Base-by-base conservation (phyloP, 1,140 invertebrate genomes). In the Drosophila littoralis region DNA sequence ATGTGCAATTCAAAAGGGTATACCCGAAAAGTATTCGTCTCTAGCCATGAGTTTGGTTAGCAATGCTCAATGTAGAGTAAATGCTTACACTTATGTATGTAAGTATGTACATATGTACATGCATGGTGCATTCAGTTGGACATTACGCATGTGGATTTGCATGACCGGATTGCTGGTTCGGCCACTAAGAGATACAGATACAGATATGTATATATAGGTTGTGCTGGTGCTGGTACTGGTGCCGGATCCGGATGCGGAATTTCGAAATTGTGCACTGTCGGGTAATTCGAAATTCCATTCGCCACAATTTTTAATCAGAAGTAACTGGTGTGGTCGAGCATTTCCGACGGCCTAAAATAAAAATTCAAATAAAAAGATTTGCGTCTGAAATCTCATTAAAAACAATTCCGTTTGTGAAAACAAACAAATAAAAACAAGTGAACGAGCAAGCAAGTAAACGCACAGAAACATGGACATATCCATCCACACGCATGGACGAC, bases 311-410 rank as follows among this genome's bases (percentile, higher is more conserved):
- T 79, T 79, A 77, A 79, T 79, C 75, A 79, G 75, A 79, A 79
- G 77, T 79, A 79, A 77, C 74, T 79, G 75, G 69, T 77, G 77
- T 79, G 69, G 77, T 79, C 64, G 68, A 74, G 69, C 63, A 79
- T 79, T 68, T 79, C 74, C 77, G 77, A 77, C 74, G 70, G 70
- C 74, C 75, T 79, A 79, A 79, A 79, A 79, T 79, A 79, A 79
- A 78, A 79, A 79, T 79, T 68, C 73, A 77, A 79, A 77, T 79
- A 79, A 79, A 79, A 77, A 79, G 74, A 79, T 81, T 79, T 81
- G 51, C 68, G 67, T 66, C 72, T 51, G 77, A 79, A 81, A 79
- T 76, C 72, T 81, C 67, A 79, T 76, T 81, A 81, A 79, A 80
- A 81, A 81, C 67, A 81, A 79, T 76, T 81, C 66, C 76, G 77